phyloP scores from a whole-genome alignment of 2,888 invertebrate species.

The Rhingia rostrata region DNA sequence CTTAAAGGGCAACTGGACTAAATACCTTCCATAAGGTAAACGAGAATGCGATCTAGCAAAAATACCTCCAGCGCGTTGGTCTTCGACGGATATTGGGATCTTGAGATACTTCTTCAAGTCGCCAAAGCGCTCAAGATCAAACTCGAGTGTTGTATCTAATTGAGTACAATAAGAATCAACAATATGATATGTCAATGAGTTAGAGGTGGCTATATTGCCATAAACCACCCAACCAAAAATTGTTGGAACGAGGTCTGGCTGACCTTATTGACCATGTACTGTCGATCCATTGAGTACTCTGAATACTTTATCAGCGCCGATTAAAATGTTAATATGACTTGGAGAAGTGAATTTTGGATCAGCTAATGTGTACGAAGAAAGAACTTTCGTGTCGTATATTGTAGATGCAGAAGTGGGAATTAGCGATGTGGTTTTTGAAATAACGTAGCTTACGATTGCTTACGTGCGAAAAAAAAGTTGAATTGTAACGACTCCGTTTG shows the following conservation, averaged over 20 bases:
- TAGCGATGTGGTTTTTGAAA: conserved; percentile 25
- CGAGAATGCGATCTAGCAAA: too few species aligned
- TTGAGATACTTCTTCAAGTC: too few species aligned
- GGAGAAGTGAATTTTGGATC: conserved; percentile 7
- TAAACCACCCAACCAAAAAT: conserved; percentile 24
- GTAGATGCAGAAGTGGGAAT: not conserved
- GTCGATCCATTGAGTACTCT: conserved; percentile 16
- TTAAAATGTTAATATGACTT: not conserved
- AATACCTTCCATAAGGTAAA: conserved; percentile 11
- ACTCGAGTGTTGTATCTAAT: not conserved
- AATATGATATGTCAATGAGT: not conserved
- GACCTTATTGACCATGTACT: not conserved
- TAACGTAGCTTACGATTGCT: conserved; percentile 1
- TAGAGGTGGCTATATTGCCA: not conserved
- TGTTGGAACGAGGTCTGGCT: conserved; percentile 12
- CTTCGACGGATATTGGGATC: too few species aligned
- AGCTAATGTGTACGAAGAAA: conserved; percentile 9
- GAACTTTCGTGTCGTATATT: not conserved
- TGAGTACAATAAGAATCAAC: conserved; percentile 10
- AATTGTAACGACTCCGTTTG: not conserved
- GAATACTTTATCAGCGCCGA: conserved; percentile 18
- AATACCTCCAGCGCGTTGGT: too few species aligned
- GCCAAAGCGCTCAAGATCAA: conserved; percentile 25
- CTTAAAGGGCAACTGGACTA: too few species aligned
- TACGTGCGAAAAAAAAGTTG: not conserved